Base-by-base conservation (phyloP, 1,140 invertebrate species). In the Matsumurasca onukii region DNA sequence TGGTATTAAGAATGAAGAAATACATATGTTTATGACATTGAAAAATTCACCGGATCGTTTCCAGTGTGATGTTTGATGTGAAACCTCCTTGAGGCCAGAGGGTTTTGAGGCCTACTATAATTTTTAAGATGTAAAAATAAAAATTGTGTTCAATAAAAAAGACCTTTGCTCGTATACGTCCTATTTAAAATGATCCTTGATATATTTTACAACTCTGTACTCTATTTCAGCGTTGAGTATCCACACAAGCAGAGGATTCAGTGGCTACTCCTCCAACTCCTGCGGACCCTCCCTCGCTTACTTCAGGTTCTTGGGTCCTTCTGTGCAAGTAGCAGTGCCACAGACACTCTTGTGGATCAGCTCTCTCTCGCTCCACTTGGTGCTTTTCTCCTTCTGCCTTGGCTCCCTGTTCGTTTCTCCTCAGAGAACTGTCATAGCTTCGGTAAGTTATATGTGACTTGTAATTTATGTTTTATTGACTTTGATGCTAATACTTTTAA, bases 291-390 rank as follows among this genome's bases (percentile, higher is more conserved):
- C 80, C 0, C 79, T 82, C 77, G 72, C 81, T 0, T 78, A 80
- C 0, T 79, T 82, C 77, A 73, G 84, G 17, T 83, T 81, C 13
- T 76, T 85, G 13, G 84, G 83, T 0, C 83, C 83, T 0, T 75
- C 76, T 1, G 69, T 79, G 13, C 74, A 71, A n/a, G 74, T 76
- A 0, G 74, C 71, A 2, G 69, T 83, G 2, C 81, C 82, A 0
- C 73, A 85, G 0, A 81, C 82, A 0, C 67, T 80, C 2, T 76
- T 85, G 3, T 85, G 84, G 84, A 76, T 76, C 0, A 67, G 77
- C 1, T 83, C 83, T 1, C 76, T 82, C 45, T 31, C 70, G 0
- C 34, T 75, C 15, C 73, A 75, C 59, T 48, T 65, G n/a, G 52
- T 65, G 1, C 68, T 75, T 24, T 25, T 72, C n/a, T 51, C 67